Conservation (phyloP, 2,888 invertebrate species). For the Mythimna impura region DNA sequence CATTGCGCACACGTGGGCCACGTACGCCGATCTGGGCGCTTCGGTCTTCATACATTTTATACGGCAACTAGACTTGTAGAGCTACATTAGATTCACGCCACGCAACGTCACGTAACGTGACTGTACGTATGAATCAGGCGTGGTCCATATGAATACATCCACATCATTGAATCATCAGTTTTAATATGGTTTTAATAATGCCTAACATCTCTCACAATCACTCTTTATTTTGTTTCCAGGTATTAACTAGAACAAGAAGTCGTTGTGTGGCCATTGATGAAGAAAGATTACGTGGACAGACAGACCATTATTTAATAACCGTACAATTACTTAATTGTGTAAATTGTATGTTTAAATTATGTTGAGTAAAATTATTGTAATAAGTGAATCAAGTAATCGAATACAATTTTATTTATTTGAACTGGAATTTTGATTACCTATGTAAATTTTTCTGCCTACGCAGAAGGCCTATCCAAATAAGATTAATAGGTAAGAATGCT, state of each 20-base stretch:
- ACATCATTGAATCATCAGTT: not conserved
- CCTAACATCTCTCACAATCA: not conserved
- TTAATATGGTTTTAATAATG: not conserved
- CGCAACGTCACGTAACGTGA: too few relatives aligned
- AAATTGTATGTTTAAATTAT: constrained; percentile 6
- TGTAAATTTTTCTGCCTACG: not conserved
- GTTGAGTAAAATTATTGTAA: not conserved
- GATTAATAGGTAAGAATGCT: too few relatives aligned
- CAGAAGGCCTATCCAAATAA: not conserved
- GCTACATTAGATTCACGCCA: too few relatives aligned
- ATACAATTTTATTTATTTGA: constrained; percentile 6
- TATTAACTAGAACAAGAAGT: constrained; percentile 6
- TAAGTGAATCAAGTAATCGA: constrained; percentile 8
- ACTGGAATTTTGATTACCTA: not conserved
- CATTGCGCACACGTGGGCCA: too few relatives aligned
- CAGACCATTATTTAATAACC: not conserved
- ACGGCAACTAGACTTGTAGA: too few relatives aligned
- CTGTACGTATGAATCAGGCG: too few relatives aligned
- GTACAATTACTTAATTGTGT: not conserved
- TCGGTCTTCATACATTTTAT: too few relatives aligned
- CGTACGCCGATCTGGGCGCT: too few relatives aligned
- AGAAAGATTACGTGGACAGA: not conserved
- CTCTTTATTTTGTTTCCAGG: constrained; percentile 36
- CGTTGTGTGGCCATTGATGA: constrained; percentile 2
- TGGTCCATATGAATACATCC: too few relatives aligned